These are phyloP conservation scores for Oscheius sp. DNA, from an alignment of 1,140 invertebrate genomes.

Conservation along the genomic window DNA sequence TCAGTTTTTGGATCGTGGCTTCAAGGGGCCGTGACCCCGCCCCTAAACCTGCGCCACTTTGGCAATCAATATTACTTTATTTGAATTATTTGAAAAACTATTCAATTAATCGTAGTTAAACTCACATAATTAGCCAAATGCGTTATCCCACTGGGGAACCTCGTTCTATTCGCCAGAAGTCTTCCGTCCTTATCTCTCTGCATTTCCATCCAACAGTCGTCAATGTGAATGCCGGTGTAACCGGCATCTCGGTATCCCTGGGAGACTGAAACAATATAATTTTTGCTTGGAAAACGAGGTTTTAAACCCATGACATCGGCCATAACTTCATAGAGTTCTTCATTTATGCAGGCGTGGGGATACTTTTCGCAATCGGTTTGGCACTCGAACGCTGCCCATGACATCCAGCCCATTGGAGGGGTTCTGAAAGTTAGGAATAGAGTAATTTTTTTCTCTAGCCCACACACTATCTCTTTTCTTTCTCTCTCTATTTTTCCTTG, in stretches of 20 bases:
- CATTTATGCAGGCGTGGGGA: constrained; percentile 54
- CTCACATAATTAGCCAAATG: constrained; percentile 45
- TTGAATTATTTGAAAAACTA: background rate
- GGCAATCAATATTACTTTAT: background rate
- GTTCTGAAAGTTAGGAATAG: background rate
- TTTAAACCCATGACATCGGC: constrained; percentile 41
- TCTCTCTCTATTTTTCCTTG: too few relatives aligned
- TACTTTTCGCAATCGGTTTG: constrained; percentile 77
- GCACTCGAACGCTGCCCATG: constrained; percentile 87
- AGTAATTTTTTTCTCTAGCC: too few relatives aligned
- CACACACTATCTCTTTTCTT: too few relatives aligned
- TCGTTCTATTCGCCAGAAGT: constrained; percentile 24
- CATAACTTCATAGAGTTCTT: constrained; percentile 49
- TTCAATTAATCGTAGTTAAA: background rate
- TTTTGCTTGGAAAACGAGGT: background rate
- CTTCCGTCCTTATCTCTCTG: constrained; percentile 18
- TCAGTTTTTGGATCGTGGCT: background rate
- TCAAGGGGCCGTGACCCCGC: too few relatives aligned
- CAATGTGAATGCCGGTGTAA: constrained; percentile 50
- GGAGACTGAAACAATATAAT: constrained; percentile 8
- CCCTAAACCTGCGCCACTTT: too few relatives aligned
- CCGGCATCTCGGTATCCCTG: constrained; percentile 50
- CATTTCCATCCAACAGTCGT: constrained; percentile 54
- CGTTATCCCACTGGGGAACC: constrained; percentile 45
- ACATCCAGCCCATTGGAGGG: constrained; percentile 85